phyloP scores from a whole-genome alignment of 2,113 vertebrate species.

The Oplegnathus fasciatus region DNA sequence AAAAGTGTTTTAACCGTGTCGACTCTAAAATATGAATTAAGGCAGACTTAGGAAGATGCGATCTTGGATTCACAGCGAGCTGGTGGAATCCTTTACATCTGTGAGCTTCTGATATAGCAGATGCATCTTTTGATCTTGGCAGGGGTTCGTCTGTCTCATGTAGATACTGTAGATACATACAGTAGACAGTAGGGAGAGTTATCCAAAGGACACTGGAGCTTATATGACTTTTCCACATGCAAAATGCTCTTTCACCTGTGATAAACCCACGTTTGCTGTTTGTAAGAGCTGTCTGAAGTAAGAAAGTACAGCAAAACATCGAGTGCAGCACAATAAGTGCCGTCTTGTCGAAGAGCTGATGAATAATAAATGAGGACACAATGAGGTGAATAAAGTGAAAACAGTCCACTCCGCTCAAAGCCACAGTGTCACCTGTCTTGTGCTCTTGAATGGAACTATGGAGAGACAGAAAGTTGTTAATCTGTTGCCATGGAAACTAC shows the following conservation, averaged over 20 bases:
- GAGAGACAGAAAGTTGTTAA: background rate
- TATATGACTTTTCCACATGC: background rate
- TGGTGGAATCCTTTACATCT: background rate
- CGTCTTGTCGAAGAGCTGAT: background rate
- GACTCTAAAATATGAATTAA: slow-evolving; percentile 41
- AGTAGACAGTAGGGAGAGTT: background rate
- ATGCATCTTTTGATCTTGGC: slow-evolving; percentile 33
- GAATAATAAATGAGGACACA: slow-evolving; percentile 4
- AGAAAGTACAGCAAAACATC: no score
- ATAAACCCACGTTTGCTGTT: background rate
- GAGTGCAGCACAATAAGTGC: background rate
- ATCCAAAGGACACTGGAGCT: background rate
- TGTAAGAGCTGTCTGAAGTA: background rate
- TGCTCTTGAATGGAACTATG: background rate
- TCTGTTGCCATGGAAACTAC: slow-evolving; percentile 17
- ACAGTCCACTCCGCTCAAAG: background rate
- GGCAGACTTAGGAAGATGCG: background rate
- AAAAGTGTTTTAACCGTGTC: slow-evolving; percentile 10
- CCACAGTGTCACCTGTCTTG: background rate
- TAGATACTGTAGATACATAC: slow-evolving; percentile 16
- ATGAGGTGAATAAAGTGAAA: background rate
- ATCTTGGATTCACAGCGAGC: background rate
- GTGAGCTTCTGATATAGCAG: slow-evolving; percentile 21
- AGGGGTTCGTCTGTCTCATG: slow-evolving; percentile 4
- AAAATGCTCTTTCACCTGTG: background rate